These are phyloP conservation scores for Drosophila bocqueti DNA, from an alignment of 1,140 invertebrate genomes.

Conservation along the genomic window DNA sequence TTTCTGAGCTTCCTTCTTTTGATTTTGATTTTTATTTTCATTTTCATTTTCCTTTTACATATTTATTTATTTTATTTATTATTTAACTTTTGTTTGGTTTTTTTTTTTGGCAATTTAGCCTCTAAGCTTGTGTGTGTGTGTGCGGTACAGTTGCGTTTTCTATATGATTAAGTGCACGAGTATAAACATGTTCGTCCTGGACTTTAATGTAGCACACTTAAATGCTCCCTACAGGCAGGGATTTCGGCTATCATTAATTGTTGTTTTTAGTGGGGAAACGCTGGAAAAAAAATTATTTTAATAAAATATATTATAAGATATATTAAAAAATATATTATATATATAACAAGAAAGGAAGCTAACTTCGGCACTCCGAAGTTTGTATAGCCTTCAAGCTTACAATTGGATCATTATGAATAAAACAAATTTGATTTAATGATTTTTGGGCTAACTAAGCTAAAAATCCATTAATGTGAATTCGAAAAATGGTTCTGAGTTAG, in stretches of 20 bases:
- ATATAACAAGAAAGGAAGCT: too few species aligned
- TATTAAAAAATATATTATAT: too few species aligned
- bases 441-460: too few species aligned
- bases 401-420: too few species aligned
- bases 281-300: not conserved
- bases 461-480: too few species aligned
- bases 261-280: not conserved
- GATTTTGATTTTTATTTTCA: not conserved
- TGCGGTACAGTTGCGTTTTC: conserved; percentile 41
- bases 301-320: not conserved
- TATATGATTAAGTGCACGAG: conserved; percentile 17
- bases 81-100: not conserved
- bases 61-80: conserved; percentile 6
- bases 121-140: conserved; percentile 35
- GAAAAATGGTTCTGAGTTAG: too few species aligned
- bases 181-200: conserved; percentile 5
- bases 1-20: conserved; percentile 17
- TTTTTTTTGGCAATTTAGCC: conserved; percentile 41
- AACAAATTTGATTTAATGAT: too few species aligned
- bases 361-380: too few species aligned
- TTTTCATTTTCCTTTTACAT: not conserved
- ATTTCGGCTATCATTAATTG: conserved; percentile 10
- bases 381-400: too few species aligned
- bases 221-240: conserved; percentile 12
- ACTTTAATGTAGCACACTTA: conserved; percentile 34